Base-by-base conservation (phyloP, 2,113 vertebrate species). In the Sylvia atricapilla region DNA sequence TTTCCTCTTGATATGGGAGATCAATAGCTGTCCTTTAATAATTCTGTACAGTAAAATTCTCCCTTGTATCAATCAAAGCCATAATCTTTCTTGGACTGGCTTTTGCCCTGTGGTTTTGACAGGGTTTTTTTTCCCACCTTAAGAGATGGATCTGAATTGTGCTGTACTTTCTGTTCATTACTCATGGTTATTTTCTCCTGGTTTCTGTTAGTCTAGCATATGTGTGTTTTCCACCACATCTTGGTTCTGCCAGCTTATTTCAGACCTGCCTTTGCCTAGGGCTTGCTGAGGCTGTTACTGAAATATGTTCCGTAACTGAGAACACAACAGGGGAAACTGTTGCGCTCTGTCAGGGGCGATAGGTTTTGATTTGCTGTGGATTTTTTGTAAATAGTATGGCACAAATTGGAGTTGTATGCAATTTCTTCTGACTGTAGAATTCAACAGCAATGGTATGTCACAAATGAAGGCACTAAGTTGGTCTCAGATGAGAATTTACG, bases 31-130 rank as follows among this genome's bases (percentile, higher is more conserved):
- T 62, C 55, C 37, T 77, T 27, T 50, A 55, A 43, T 76, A 19
- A 8, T 46, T 46, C 8, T 46, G 15, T 66, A 6, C 10, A 9
- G 28, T 66, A 19, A 9, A 18, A 2, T 31, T 7, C 18, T 85
- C 14, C 17, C 10, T 81, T 60, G 7, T 77, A 53, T 25, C 11
- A 31, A 16, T 76, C 66, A 77, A 60, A 64, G 16, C n/a, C 25
- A 3, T 0, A 0, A 0, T 79, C 44, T 84, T 84, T 69, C 22
- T 67, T 67, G 11, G 22, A 3, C 19, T 70, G 80, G 10, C 24
- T 91, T 83, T 80, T 69, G 13, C 8, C 4, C 9, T 44, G 0
- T 60, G 24, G 9, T 72, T 76, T 73, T 83, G 22, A 6, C 15
- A 39, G 21, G 24, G 6, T 47, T 24, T 49, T 20, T 28, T 30